Evolutionary conservation across 2,888 invertebrate genomes (phyloP), one percentile per base, ranked within the genome.

Genomic region (Drosophila niveifrons): DNA sequence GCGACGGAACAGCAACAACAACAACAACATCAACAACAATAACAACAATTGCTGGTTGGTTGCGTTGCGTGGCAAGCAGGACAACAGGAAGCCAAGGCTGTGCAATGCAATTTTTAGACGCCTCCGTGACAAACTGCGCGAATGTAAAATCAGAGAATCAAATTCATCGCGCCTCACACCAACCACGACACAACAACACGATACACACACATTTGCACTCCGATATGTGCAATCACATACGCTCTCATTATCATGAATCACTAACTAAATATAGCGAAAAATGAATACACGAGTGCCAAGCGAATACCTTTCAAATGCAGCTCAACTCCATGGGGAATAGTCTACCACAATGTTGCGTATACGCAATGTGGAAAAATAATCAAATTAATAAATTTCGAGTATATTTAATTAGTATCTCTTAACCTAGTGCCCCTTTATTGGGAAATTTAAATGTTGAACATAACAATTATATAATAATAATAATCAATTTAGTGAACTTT

Each of bases 181-280:
- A 47, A 34, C 53, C 31, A 51, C 36, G 59, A 56, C 34, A 52
- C 13, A 39, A 15, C 8, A 34, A 34, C 48, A 36, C 51, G 18
- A 17, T n/a, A n/a, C 7, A 55, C 10, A 56, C 29, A 68, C 17
- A 48, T 11, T 2, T 46, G 6, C n/a, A 36, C n/a, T n/a, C n/a
- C 4, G 36, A 36, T n/a, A 28, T 50, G 17, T 55, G 48, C 43
- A 58, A 39, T 48, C 28, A 43, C 47, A 55, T 51, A 29, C 63
- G 62, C 55, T 68, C 66, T 79, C 71, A 82, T 87, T 84, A 82
- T 72, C 69, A 66, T 82, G 79, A 84, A 76, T 81, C 85, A 76
- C 70, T 56, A 57, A 66, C 88, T 70, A 67, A 82, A 86, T 82
- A 68, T 64, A 67, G 53, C 65, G 28, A 51, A 67, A 46, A 46